Conservation (phyloP, 2,113 vertebrate genomes). For the Gopherus evgoodei region DNA sequence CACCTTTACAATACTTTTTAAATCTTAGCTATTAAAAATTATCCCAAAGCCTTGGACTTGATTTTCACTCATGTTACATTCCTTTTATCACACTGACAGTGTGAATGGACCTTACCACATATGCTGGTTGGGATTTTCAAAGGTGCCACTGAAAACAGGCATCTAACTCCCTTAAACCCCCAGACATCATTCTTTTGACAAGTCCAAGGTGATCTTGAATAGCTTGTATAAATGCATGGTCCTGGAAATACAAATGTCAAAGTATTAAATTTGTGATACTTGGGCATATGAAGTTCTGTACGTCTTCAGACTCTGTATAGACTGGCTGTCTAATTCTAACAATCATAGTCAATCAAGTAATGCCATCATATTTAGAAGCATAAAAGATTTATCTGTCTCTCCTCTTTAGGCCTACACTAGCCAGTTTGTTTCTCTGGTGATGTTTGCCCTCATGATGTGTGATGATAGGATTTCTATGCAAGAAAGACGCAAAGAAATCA, state of each 20-base stretch:
- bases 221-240: background rate
- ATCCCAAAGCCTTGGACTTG: background rate
- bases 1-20: background rate
- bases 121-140: background rate
- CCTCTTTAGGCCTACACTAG: conserved; percentile 92
- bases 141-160: background rate
- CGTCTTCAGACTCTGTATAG: background rate
- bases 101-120: too few species aligned
- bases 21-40: background rate
- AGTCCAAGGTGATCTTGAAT: background rate
- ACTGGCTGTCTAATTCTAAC: background rate
- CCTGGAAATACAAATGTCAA: background rate
- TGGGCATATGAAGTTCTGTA: background rate
- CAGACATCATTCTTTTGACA: background rate
- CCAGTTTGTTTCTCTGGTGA: conserved; percentile 96
- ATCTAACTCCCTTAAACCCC: background rate
- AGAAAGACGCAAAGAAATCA: conserved; percentile 94
- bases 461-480: conserved; percentile 97
- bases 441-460: conserved; percentile 98
- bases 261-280: background rate
- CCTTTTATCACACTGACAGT: background rate
- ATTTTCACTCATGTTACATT: background rate
- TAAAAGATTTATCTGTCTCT: background rate
- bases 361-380: too few species aligned
- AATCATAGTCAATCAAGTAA: background rate